These are phyloP conservation scores for Enteromius thamalakanensis DNA, from an alignment of 2,797 vertebrate genomes.

Conservation along the genomic window DNA sequence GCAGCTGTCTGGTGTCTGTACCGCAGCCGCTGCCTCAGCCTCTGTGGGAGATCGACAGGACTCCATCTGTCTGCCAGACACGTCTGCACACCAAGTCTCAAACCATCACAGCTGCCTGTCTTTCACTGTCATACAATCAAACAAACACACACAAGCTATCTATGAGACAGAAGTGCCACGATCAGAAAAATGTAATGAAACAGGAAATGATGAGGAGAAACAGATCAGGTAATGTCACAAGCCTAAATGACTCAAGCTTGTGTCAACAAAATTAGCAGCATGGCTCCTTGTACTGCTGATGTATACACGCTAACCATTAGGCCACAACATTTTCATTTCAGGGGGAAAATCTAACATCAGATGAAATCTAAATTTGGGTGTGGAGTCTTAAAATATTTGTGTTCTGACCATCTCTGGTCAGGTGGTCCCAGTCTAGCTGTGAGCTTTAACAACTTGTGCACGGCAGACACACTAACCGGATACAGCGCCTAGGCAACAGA, in stretches of 20 bases:
- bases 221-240: slow-evolving; percentile 3
- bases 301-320: not conserved
- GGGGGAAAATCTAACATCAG: slow-evolving; percentile 4
- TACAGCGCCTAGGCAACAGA: slow-evolving; percentile 20
- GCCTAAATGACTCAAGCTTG: slow-evolving; percentile 5
- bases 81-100: slow-evolving; percentile 34
- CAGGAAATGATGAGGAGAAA: not conserved
- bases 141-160: slow-evolving; percentile 58
- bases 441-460: slow-evolving; percentile 20
- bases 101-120: slow-evolving; percentile 38
- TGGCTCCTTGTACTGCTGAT: not conserved
- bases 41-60: slow-evolving; percentile 52
- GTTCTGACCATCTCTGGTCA: slow-evolving; percentile 22
- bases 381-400: slow-evolving; percentile 8
- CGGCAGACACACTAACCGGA: not conserved
- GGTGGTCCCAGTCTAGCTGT: slow-evolving; percentile 8
- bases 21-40: slow-evolving; percentile 71
- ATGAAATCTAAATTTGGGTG: not conserved
- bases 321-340: not conserved
- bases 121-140: slow-evolving; percentile 15
- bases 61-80: slow-evolving; percentile 49
- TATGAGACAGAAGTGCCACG: not conserved
- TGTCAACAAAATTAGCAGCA: not conserved
- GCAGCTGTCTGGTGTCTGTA: slow-evolving; percentile 79
- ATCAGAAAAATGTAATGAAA: not conserved